These are phyloP conservation scores for Pollenia labialis DNA, from an alignment of 2,888 invertebrate genomes.

Conservation along the genomic window DNA sequence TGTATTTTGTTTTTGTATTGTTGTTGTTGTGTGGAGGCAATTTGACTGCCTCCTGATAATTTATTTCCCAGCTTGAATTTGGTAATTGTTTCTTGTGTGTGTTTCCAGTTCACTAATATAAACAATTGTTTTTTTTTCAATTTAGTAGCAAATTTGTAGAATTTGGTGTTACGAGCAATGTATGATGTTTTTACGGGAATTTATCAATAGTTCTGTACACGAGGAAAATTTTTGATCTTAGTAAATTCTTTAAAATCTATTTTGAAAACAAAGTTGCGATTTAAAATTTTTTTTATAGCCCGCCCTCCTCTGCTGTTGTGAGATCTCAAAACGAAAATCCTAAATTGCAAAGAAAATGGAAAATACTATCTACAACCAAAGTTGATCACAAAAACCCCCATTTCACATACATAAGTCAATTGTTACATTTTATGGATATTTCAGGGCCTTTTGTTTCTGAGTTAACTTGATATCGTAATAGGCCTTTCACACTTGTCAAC, in stretches of 20 bases:
- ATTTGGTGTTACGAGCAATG: constrained; percentile 58
- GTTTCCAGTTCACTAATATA: constrained; percentile 61
- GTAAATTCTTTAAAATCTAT: no score
- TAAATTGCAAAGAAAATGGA: no score
- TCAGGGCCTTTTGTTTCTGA: no score
- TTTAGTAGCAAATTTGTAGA: constrained; percentile 69
- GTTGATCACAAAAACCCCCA: no score
- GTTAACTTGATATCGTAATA: no score
- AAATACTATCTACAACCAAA: no score
- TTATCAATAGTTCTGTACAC: constrained; percentile 42
- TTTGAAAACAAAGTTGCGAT: no score
- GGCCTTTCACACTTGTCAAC: no score
- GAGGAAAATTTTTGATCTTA: not conserved
- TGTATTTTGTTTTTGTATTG: constrained; percentile 19
- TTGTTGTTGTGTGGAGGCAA: constrained; percentile 53
- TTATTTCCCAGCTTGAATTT: constrained; percentile 77
- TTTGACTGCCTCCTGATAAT: constrained; percentile 73
- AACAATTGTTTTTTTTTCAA: constrained; percentile 63
- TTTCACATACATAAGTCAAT: no score
- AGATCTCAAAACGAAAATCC: no score
- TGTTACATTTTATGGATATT: no score
- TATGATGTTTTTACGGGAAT: constrained; percentile 13
- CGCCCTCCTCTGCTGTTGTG: no score
- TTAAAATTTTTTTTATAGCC: not conserved
- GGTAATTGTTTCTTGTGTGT: constrained; percentile 79